A percentile compares a stretch with the other conserved stretches of the same genome.
These are phyloP conservation scores for Galago senegalensis DNA, from an alignment of 2,797 vertebrate genomes.

Conservation along the genomic window DNA sequence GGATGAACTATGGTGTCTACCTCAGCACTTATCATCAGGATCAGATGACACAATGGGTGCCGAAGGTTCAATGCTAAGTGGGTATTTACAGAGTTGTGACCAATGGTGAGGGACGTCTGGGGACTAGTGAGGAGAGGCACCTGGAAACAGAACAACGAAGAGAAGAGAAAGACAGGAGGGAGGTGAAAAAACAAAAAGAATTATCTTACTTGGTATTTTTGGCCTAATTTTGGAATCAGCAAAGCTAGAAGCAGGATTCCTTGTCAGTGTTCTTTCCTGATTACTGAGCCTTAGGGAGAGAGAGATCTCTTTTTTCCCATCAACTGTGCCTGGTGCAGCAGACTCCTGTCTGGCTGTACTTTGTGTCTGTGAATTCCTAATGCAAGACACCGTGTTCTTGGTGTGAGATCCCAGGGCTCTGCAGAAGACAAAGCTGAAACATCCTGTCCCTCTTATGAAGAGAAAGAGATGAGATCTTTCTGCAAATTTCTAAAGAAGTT, in stretches of 20 bases:
- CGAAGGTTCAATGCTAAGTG: neutral
- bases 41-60: neutral
- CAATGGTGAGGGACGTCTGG: neutral
- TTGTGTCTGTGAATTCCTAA: constrained; percentile 41
- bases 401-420: neutral
- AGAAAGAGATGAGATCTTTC: constrained; percentile 33
- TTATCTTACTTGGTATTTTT: constrained; percentile 9
- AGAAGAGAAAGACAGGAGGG: neutral
- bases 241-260: constrained; percentile 20
- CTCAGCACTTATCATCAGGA: neutral
- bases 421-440: constrained; percentile 38
- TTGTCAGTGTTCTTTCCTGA: neutral
- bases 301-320: neutral
- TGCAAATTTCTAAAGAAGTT: constrained; percentile 47
- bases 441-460: neutral
- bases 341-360: constrained; percentile 19
- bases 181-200: neutral
- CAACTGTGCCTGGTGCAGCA: neutral
- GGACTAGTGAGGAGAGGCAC: neutral
- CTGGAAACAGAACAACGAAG: neutral
- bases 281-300: neutral
- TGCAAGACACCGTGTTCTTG: constrained; percentile 27
- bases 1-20: neutral
- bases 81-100: neutral
- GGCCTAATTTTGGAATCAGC: constrained; percentile 38